Evolutionary conservation across 2,888 invertebrate genomes (phyloP).

Genomic region (Stenichneumon culpator): DNA sequence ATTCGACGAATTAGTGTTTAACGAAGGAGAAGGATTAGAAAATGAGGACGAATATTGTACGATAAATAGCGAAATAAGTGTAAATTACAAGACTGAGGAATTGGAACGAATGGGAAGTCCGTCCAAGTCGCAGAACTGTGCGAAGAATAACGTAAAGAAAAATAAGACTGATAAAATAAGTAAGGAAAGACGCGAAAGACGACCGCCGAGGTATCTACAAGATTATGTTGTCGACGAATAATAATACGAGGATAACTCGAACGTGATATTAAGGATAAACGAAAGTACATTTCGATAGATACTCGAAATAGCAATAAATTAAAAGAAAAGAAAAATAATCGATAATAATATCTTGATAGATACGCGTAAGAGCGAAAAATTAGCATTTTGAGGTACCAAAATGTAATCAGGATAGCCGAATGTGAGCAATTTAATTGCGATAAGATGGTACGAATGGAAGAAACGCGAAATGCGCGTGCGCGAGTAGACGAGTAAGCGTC

Average conservation of each 20-base stretch:
- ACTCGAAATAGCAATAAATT: too few relatives aligned
- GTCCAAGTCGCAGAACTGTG: background rate
- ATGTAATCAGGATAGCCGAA: conserved; percentile 29
- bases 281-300: background rate
- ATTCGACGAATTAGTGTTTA: background rate
- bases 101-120: background rate
- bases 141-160: too few relatives aligned
- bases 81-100: background rate
- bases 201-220: background rate
- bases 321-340: too few relatives aligned
- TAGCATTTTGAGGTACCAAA: conserved; percentile 33
- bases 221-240: conserved; percentile 12
- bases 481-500: too few relatives aligned
- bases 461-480: too few relatives aligned
- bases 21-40: background rate
- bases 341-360: background rate
- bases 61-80: background rate
- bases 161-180: background rate
- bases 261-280: background rate
- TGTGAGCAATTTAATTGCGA: background rate
- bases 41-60: background rate
- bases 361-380: background rate
- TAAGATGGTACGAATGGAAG: too few relatives aligned
- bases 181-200: background rate
- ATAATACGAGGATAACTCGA: background rate